phyloP scores from a whole-genome alignment of 64 coral and sea anemone genomes.

The Catalaphyllia jardinei region DNA sequence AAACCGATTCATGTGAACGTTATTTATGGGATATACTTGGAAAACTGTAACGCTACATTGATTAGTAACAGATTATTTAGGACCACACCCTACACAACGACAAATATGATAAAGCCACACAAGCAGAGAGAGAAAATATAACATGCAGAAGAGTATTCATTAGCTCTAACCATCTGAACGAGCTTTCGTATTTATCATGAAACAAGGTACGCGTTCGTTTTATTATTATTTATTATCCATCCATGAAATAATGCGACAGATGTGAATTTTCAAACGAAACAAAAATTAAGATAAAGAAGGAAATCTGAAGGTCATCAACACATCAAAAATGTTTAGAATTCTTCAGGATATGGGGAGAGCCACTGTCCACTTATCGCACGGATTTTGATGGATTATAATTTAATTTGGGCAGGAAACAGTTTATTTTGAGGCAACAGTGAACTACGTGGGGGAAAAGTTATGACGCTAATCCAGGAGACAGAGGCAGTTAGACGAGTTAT shows the following conservation, averaged over 20 bases:
- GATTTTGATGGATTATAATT: conserved; percentile 44
- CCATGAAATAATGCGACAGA: neutral
- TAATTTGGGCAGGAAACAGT: neutral
- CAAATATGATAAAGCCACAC: too few relatives aligned
- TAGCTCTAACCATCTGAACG: too few relatives aligned
- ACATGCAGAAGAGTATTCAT: too few relatives aligned
- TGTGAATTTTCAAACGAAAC: neutral
- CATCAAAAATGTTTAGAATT: neutral
- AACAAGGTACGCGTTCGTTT: too few relatives aligned
- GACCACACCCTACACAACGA: too few relatives aligned
- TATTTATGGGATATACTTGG: too few relatives aligned
- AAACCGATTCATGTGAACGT: too few relatives aligned
- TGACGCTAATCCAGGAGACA: too few relatives aligned
- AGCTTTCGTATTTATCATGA: neutral
- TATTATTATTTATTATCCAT: neutral
- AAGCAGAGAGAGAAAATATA: too few relatives aligned
- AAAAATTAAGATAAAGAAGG: neutral
- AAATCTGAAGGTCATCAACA: neutral
- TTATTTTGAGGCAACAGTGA: neutral
- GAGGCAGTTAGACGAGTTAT: too few relatives aligned
- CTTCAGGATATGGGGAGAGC: neutral
- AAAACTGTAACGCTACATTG: too few relatives aligned
- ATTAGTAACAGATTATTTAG: too few relatives aligned
- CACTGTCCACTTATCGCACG: neutral
- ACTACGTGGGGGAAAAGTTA: neutral